Evolutionary conservation across 92 coral and sea anemone genomes (phyloP).

Genomic region (Actinernus sp.): DNA sequence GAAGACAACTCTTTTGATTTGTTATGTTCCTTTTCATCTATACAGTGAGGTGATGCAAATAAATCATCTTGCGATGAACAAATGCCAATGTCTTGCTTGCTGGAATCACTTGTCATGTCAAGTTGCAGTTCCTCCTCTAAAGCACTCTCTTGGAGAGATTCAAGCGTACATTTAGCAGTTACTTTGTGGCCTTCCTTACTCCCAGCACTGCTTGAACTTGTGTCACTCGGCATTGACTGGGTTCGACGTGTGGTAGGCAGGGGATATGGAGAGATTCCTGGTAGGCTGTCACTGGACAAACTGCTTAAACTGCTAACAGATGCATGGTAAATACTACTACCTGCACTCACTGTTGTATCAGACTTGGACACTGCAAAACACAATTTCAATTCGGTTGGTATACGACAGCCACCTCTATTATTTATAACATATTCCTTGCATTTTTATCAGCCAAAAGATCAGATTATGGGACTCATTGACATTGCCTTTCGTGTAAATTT

Average conservation of each 20-base stretch:
- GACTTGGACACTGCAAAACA: conserved; percentile 42
- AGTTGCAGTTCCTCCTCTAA: conserved; percentile 6
- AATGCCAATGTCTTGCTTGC: conserved; percentile 29
- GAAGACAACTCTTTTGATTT: conserved; percentile 22
- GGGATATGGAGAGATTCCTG: not conserved
- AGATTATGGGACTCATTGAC: no score
- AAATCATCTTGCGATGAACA: conserved; percentile 79
- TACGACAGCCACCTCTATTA: no score
- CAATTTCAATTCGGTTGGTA: no score
- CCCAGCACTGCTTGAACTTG: conserved; percentile 59
- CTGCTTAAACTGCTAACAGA: conserved; percentile 59
- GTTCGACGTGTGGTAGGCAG: conserved; percentile 27
- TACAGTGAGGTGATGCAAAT: conserved; percentile 25
- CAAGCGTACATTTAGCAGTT: conserved; percentile 8
- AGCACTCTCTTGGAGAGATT: conserved; percentile 6
- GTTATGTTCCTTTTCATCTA: conserved; percentile 17
- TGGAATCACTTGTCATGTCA: not conserved
- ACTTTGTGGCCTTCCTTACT: conserved; percentile 39
- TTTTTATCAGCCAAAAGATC: no score
- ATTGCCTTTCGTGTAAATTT: no score
- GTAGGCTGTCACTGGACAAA: conserved; percentile 42
- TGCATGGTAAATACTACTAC: conserved; percentile 64
- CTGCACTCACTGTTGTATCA: conserved; percentile 17
- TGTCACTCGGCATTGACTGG: conserved; percentile 57
- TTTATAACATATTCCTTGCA: no score